A percentile compares a stretch with the other conserved stretches of the same genome.
phyloP scores from a whole-genome alignment of 2,113 vertebrate genomes.

The Macquaria ambigua region DNA sequence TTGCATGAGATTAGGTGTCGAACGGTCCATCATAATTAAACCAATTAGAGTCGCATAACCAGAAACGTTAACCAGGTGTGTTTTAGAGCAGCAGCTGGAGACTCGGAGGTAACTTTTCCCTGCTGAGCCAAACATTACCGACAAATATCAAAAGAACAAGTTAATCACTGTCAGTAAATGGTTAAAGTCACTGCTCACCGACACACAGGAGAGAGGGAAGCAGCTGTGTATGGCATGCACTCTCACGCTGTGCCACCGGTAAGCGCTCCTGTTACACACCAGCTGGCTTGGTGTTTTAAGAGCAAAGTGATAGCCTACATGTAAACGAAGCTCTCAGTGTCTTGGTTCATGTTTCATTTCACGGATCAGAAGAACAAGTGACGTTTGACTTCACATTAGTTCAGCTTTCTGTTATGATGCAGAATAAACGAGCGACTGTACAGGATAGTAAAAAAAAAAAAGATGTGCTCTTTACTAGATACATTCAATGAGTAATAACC shows the following conservation, averaged over 20 bases:
- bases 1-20: neutral
- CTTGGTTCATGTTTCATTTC: neutral
- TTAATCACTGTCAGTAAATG: slow-evolving; percentile 12
- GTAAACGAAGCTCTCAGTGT: neutral
- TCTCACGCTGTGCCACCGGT: slow-evolving; percentile 2
- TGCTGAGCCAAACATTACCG: neutral
- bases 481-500: too few species aligned
- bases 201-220: neutral
- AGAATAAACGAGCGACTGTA: too few species aligned
- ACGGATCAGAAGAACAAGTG: neutral
- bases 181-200: slow-evolving; percentile 1
- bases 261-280: neutral
- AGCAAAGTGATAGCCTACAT: neutral
- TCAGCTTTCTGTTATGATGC: too few species aligned
- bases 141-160: neutral
- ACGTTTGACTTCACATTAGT: neutral
- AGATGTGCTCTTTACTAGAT: too few species aligned
- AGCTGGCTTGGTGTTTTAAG: slow-evolving; percentile 13
- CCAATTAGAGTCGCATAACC: neutral
- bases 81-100: neutral
- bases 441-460: too few species aligned
- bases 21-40: neutral
- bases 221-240: slow-evolving; percentile 5
- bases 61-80: neutral
- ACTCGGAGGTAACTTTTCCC: neutral